Percentiles rank a stretch among this genome's conserved stretches.
Conservation (phyloP, 1,140 invertebrate species). For the Colletes latitarsis region DNA sequence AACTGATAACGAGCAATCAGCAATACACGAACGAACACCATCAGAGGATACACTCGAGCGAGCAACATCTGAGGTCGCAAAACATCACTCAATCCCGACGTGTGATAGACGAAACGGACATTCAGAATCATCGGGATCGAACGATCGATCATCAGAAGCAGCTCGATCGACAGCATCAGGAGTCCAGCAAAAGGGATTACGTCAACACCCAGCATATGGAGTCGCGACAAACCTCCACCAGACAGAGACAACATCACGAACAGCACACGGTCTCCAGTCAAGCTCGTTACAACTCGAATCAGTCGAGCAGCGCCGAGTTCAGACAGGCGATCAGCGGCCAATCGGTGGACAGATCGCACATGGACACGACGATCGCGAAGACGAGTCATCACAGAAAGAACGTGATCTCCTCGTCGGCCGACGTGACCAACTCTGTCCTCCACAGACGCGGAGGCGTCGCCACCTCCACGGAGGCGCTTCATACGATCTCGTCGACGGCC, state of each 20-base stretch:
- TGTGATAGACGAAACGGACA: constrained; percentile 41
- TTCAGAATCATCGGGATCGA: constrained; percentile 45
- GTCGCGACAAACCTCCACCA: constrained; percentile 50
- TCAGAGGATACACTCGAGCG: constrained; percentile 44
- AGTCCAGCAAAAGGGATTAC: constrained; percentile 68
- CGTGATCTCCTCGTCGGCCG: constrained; percentile 86
- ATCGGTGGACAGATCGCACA: constrained; percentile 40
- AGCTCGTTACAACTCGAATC: constrained; percentile 58
- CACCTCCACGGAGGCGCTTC: constrained; percentile 84
- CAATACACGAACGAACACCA: constrained; percentile 52
- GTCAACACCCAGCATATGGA: constrained; percentile 71
- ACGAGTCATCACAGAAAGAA: constrained; percentile 86
- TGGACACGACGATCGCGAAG: constrained; percentile 58
- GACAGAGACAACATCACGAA: constrained; percentile 53
- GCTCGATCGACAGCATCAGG: constrained; percentile 56
- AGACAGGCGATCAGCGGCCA: constrained; percentile 56
- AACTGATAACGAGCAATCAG: constrained; percentile 8
- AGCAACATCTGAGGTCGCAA: constrained; percentile 62
- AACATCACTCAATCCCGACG: constrained; percentile 52
- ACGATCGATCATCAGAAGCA: constrained; percentile 35
- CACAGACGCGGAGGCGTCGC: constrained; percentile 85
- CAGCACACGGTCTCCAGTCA: constrained; percentile 67
- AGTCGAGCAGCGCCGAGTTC: constrained; percentile 66
- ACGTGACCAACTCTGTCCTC: constrained; percentile 88
- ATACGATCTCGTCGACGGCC: constrained; percentile 88